phyloP scores from a whole-genome alignment of 2,113 vertebrate genomes.

The Chunga burmeisteri region DNA sequence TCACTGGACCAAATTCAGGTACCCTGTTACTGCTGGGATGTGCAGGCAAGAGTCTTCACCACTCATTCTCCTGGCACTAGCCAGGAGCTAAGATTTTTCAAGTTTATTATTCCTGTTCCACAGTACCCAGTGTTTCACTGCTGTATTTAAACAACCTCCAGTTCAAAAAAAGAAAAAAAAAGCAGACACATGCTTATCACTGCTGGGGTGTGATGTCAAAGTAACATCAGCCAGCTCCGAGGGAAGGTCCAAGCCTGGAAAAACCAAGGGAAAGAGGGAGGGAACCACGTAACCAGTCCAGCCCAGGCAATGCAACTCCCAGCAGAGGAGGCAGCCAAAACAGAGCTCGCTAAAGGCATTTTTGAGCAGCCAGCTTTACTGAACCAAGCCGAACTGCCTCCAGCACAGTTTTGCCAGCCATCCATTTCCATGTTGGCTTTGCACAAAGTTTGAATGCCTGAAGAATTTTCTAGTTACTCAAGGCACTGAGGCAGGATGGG shows the following conservation, averaged over 20 bases:
- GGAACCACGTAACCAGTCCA: neutral
- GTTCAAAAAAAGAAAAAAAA: neutral
- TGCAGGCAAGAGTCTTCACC: neutral
- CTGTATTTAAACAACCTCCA: neutral
- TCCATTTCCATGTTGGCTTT: neutral
- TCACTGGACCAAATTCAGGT: neutral
- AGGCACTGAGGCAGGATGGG: neutral
- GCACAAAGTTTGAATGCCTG: neutral
- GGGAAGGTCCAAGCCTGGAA: neutral
- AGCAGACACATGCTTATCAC: neutral
- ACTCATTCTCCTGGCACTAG: neutral
- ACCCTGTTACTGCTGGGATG: neutral
- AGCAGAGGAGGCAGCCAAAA: neutral
- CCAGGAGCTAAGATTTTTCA: neutral
- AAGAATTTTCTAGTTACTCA: neutral
- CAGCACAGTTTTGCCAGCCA: neutral
- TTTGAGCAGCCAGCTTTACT: neutral
- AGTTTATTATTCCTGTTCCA: conserved; percentile 20
- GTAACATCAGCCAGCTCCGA: neutral
- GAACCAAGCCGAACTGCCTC: neutral
- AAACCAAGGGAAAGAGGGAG: neutral
- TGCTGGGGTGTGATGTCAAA: neutral
- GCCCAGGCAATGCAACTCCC: neutral
- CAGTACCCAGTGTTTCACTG: neutral
- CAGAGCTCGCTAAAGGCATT: neutral